Percentiles rank a stretch among this genome's conserved stretches.
These are phyloP conservation scores for Byasa hedistus DNA, from an alignment of 2,888 invertebrate genomes.

Conservation along the genomic window DNA sequence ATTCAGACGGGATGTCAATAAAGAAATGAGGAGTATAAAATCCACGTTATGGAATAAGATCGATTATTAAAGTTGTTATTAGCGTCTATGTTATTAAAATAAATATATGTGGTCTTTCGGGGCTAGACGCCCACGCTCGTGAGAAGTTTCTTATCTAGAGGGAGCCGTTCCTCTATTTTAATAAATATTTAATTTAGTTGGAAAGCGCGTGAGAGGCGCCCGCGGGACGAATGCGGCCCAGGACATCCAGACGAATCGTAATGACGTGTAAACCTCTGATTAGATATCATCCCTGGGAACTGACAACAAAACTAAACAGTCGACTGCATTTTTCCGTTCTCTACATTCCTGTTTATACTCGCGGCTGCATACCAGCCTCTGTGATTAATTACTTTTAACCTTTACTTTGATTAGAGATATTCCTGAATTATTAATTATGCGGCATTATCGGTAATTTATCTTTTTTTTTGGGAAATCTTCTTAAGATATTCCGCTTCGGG, in stretches of 20 bases:
- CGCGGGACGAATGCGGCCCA: conserved; percentile 41
- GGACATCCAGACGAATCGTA: conserved; percentile 59
- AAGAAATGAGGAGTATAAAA: conserved; percentile 19
- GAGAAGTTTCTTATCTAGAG: conserved; percentile 66
- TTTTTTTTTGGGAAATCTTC: background rate
- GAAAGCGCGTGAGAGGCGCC: conserved; percentile 52
- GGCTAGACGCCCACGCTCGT: conserved; percentile 40
- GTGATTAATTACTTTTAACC: conserved; percentile 1
- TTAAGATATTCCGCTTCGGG: no score
- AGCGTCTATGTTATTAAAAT: conserved; percentile 23
- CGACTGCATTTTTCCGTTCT: conserved; percentile 51
- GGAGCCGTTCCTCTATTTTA: conserved; percentile 63
- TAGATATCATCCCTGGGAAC: conserved; percentile 76
- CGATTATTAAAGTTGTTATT: conserved; percentile 23
- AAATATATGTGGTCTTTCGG: conserved; percentile 13
- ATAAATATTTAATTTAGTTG: conserved; percentile 73
- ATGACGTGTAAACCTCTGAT: conserved; percentile 69
- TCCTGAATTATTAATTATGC: background rate
- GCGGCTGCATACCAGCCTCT: conserved; percentile 1
- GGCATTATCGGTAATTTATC: background rate
- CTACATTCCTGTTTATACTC: conserved; percentile 39
- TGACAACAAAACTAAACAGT: conserved; percentile 62
- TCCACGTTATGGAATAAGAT: conserved; percentile 15
- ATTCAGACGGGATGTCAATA: conserved; percentile 19
- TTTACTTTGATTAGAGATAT: background rate